A percentile compares a stretch with the other conserved stretches of the same genome.
Conservation (phyloP, 2,797 vertebrate species). For the Chiloscyllium punctatum region DNA sequence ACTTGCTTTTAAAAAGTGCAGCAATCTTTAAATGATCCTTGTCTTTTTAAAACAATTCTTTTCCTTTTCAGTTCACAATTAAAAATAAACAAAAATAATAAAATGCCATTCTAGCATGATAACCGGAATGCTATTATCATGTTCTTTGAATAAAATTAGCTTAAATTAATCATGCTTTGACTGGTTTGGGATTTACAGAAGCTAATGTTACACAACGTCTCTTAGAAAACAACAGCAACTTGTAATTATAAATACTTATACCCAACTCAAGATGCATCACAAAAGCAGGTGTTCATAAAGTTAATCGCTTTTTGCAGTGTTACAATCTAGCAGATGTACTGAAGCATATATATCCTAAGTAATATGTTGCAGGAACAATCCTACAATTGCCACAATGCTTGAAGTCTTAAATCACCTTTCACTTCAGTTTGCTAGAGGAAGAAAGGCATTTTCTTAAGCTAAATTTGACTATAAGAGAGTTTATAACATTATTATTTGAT, state of each 20-base stretch:
- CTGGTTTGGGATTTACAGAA: not conserved
- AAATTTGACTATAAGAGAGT: not conserved
- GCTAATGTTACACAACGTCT: not conserved
- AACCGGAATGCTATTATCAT: not conserved
- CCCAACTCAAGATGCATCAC: not conserved
- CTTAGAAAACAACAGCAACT: not conserved
- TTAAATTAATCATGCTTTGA: not conserved
- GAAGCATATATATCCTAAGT: not conserved
- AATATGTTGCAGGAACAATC: not conserved
- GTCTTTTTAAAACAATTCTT: no score
- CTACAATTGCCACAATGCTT: not conserved
- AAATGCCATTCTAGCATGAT: no score
- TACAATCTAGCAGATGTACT: not conserved
- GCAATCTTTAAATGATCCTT: no score
- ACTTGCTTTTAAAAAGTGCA: no score
- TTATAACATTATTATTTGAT: not conserved
- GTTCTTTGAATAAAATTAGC: not conserved
- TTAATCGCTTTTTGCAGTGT: not conserved
- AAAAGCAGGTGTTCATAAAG: not conserved
- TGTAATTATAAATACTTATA: not conserved
- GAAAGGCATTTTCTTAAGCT: not conserved
- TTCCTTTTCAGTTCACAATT: no score
- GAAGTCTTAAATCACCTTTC: slow-evolving; percentile 17
- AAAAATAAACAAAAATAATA: no score
- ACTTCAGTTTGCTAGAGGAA: not conserved